Percentiles rank a stretch among this genome's conserved stretches.
These are phyloP conservation scores for Pampusana beccarii DNA, from an alignment of 2,113 vertebrate genomes.

Conservation along the genomic window DNA sequence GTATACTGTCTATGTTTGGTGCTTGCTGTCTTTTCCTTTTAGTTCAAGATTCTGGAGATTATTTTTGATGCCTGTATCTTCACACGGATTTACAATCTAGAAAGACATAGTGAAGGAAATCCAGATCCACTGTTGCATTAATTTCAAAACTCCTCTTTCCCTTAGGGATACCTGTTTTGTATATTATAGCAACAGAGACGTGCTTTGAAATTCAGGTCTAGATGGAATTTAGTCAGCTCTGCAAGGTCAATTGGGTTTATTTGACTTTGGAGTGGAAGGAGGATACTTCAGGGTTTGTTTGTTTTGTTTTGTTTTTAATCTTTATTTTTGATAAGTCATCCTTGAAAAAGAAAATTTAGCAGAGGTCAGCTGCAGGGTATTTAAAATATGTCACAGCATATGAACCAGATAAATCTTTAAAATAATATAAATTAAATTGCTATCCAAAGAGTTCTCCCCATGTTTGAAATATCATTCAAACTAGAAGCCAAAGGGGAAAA, in stretches of 20 bases:
- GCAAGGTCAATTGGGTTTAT: not conserved
- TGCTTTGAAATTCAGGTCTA: not conserved
- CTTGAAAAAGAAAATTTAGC: not conserved
- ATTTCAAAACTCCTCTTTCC: not conserved
- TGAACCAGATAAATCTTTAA: not conserved
- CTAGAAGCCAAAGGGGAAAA: not conserved
- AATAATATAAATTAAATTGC: not conserved
- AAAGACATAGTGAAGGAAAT: not conserved
- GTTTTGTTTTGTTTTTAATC: not conserved
- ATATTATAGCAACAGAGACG: not conserved
- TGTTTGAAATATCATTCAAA: not conserved
- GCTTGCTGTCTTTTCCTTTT: not conserved
- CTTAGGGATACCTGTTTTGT: not conserved
- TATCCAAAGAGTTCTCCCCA: not conserved
- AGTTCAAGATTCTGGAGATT: not conserved
- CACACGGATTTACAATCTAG: not conserved
- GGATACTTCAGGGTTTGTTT: not conserved
- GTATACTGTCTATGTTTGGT: not conserved
- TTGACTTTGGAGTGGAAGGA: not conserved
- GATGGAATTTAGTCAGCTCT: not conserved
- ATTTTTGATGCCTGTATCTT: not conserved
- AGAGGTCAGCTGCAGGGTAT: not conserved
- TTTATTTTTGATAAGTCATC: not conserved
- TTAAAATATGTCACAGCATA: not conserved
- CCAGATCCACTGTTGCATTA: not conserved